A percentile compares a stretch with the other conserved stretches of the same genome.
Evolutionary conservation across 2,113 vertebrate species (phyloP).

Genomic region (Pterocles burchelli): DNA sequence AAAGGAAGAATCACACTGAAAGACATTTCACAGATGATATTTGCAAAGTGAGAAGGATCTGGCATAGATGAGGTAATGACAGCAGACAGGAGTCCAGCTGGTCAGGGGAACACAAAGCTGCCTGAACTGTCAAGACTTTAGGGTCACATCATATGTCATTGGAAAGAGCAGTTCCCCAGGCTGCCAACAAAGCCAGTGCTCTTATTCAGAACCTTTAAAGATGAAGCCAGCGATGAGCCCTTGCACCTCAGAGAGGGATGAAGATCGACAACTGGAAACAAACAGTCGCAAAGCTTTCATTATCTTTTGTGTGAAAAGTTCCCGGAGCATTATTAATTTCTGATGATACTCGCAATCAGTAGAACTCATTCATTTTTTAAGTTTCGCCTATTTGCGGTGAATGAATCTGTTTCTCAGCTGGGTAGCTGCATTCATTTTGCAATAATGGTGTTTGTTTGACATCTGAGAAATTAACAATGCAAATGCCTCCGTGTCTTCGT

Average conservation of each 20-base stretch:
- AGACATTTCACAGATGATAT: neutral
- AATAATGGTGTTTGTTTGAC: slow-evolving; percentile 69
- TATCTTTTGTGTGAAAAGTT: neutral
- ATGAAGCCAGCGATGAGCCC: neutral
- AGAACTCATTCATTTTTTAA: slow-evolving; percentile 62
- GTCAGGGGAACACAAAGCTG: neutral
- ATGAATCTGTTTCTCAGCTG: slow-evolving; percentile 62
- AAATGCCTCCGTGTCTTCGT: slow-evolving; percentile 22
- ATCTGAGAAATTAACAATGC: slow-evolving; percentile 70
- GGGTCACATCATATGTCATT: neutral
- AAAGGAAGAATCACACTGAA: neutral
- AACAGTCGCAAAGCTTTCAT: neutral
- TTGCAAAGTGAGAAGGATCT: neutral
- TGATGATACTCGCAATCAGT: slow-evolving; percentile 30
- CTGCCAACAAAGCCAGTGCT: neutral
- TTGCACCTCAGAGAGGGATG: neutral
- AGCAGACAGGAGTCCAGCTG: neutral
- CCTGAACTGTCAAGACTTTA: neutral
- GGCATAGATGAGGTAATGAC: neutral
- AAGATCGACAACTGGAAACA: neutral
- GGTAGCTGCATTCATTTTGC: slow-evolving; percentile 63
- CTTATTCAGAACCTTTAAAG: neutral
- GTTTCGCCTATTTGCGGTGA: slow-evolving; percentile 36
- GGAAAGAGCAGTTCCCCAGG: neutral
- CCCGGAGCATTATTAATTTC: slow-evolving; percentile 53